Conservation (phyloP, 2,797 vertebrate genomes). For the Rhadinocentrus ornatus region DNA sequence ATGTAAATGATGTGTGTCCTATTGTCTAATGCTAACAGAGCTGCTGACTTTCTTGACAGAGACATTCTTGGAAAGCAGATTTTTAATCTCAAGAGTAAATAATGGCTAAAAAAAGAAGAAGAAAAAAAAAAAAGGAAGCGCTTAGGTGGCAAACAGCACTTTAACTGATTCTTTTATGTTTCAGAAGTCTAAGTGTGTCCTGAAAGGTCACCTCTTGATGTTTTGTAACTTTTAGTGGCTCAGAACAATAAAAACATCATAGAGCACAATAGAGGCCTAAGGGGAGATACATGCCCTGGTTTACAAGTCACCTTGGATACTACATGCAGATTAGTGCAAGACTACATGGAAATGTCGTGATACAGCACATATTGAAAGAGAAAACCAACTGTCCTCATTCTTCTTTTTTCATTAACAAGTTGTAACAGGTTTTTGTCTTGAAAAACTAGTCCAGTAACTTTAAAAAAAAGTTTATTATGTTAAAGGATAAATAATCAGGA, state of each 20-base stretch:
- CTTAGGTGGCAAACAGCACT: not conserved
- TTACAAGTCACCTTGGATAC: constrained; percentile 51
- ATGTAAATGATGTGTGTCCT: too few species aligned
- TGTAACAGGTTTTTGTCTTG: constrained; percentile 2
- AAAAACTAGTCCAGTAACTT: too few species aligned
- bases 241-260: constrained; percentile 15
- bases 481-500: too few species aligned
- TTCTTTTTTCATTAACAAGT: constrained; percentile 31
- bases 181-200: not conserved
- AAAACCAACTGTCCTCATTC: constrained; percentile 50
- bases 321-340: constrained; percentile 39
- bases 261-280: constrained; percentile 24
- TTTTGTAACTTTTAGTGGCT: constrained; percentile 18
- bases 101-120: too few species aligned
- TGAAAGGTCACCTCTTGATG: constrained; percentile 32
- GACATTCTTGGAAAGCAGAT: too few species aligned
- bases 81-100: too few species aligned
- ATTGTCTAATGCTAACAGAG: too few species aligned
- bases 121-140: not conserved
- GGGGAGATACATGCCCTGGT: constrained; percentile 14
- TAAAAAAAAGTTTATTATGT: too few species aligned
- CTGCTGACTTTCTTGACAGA: too few species aligned
- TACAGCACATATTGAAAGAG: constrained; percentile 25
- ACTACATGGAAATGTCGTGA: constrained; percentile 40
- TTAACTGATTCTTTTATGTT: not conserved